These are phyloP conservation scores for Steatornis caripensis DNA, from an alignment of 2,113 vertebrate species.

Conservation along the genomic window DNA sequence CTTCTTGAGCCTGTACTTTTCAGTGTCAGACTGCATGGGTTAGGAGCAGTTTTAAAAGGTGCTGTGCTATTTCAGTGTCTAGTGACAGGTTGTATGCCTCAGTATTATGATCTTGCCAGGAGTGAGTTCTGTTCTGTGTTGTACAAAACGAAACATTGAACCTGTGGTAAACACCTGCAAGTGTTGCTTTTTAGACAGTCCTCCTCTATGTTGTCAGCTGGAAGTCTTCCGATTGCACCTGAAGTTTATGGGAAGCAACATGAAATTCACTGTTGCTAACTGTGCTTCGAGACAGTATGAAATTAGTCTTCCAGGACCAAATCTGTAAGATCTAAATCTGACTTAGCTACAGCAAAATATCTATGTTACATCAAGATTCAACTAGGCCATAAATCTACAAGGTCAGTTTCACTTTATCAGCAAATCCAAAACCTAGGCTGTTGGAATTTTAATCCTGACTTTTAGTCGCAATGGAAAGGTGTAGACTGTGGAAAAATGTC, in stretches of 20 bases:
- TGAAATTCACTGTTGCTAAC: not conserved
- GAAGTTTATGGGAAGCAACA: not conserved
- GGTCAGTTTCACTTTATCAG: not conserved
- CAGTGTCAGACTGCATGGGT: constrained; percentile 11
- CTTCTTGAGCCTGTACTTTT: not conserved
- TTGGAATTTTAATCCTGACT: not conserved
- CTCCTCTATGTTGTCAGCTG: not conserved
- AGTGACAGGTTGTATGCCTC: not conserved
- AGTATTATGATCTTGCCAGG: not conserved
- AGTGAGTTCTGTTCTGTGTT: not conserved
- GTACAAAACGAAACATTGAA: not conserved
- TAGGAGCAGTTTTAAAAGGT: not conserved
- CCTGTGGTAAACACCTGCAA: not conserved
- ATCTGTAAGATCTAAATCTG: not conserved
- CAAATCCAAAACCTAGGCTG: not conserved
- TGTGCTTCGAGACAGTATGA: not conserved
- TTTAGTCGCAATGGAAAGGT: not conserved
- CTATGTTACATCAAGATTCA: not conserved
- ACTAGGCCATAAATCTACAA: not conserved
- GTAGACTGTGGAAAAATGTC: not conserved
- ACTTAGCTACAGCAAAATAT: not conserved
- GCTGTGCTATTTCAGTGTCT: not conserved
- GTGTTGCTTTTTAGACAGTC: not conserved
- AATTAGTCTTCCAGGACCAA: not conserved
- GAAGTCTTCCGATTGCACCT: not conserved